Evolutionary conservation across 2,113 vertebrate genomes (phyloP), one percentile per base, ranked within the genome.

Genomic region (Sorex araneus): DNA sequence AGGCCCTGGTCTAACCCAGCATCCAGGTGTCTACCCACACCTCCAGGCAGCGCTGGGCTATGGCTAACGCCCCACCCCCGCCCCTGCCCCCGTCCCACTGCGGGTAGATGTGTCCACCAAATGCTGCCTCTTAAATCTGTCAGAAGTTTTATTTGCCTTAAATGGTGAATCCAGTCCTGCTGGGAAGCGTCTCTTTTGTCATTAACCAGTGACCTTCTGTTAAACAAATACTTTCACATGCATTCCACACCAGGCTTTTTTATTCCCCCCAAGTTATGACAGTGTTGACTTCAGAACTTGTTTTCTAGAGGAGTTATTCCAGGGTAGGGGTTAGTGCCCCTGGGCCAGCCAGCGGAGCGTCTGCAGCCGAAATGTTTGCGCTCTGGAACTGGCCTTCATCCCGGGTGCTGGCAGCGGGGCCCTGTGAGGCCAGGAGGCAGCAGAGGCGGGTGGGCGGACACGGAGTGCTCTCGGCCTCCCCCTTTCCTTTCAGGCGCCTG

Each of bases 151-250:
- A 36, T 54, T 92, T 92, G 60, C 16, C 57, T 3, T 60, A 60
- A 60, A 69, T 36, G 76, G 34, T 82, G 40, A 91, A 23, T 86
- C 30, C 47, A 83, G 25, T 57, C 11, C 47, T 75, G 16, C n/a
- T 47, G 2, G 25, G 3, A 70, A 71, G 8, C 11, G 5, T 64
- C 19, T 5, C 25, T 18, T 84, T 84, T 84, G 3, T 80, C 81
- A 94, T 50, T 83, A 69, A 85, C 19, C 63, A 77, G 30, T 77
- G 83, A 3, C 1, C 87, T 92, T 90, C 54, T 12, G 1, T 90
- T 94, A 7, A 94, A 87, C 60, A 50, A 94, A 87, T 63, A 50
- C 87, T 34, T 57, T 79, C 47, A 60, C 66, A 4, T 54, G 11
- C 2, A 28, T 0, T 70, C 18, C 34, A 74, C 45, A 32, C 78